Percentiles rank a stretch among this genome's conserved stretches.
phyloP scores from a whole-genome alignment of 1,140 invertebrate genomes.

The Nasonia longicornis region DNA sequence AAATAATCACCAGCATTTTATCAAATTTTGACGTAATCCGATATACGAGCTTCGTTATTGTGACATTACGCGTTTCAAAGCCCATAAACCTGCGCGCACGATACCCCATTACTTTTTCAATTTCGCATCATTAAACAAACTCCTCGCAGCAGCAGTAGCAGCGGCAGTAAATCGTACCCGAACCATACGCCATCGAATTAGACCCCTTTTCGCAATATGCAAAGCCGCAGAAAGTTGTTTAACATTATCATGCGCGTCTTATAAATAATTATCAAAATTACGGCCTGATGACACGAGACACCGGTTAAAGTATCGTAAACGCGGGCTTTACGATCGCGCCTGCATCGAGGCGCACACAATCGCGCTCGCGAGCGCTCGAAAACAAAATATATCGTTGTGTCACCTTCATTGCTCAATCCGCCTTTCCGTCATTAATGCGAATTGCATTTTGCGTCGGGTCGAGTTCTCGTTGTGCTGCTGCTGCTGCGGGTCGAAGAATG shows the following conservation, averaged over 20 bases:
- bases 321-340: neutral
- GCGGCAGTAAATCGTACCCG: neutral
- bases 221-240: neutral
- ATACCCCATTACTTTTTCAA: no score
- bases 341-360: neutral
- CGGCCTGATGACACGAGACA: neutral
- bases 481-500: no score
- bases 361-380: neutral
- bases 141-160: neutral
- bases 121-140: no score
- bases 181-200: neutral
- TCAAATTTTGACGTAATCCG: no score
- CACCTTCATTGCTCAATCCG: neutral
- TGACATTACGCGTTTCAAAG: no score
- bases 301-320: neutral
- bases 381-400: conserved; percentile 1
- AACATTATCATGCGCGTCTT: neutral
- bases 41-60: no score
- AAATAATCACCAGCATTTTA: no score
- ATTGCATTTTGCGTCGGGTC: neutral
- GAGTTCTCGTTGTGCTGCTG: neutral
- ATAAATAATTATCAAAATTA: conserved; percentile 1
- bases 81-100: no score
- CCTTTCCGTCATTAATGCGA: neutral
- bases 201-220: neutral